A percentile compares a stretch with the other conserved stretches of the same genome.
Conservation (phyloP, 2,888 invertebrate genomes). For the Eilema griseolum region DNA sequence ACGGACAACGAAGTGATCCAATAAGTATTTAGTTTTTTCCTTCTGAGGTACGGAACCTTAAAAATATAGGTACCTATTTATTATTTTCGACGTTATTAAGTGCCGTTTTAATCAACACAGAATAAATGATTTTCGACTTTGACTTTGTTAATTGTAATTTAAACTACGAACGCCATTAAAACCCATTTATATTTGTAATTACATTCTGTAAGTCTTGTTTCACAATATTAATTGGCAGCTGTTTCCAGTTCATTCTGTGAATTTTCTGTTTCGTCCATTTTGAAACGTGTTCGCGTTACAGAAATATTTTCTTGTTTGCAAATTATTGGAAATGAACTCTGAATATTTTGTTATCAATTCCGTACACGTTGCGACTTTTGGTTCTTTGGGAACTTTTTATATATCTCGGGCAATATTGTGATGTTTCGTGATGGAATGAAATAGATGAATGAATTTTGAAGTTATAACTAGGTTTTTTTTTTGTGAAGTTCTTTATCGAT, state of each 20-base stretch:
- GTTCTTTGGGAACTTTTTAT: neutral
- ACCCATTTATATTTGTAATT: conserved; percentile 2
- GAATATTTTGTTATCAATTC: conserved; percentile 36
- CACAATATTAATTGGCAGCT: neutral
- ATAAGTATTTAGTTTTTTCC: too few relatives aligned
- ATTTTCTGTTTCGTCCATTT: conserved; percentile 21
- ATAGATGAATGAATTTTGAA: neutral
- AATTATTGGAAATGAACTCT: conserved; percentile 42
- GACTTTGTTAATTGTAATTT: neutral
- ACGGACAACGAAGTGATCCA: too few relatives aligned
- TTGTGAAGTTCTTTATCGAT: too few relatives aligned
- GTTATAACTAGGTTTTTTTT: neutral
- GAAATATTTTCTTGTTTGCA: conserved; percentile 43
- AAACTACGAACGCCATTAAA: neutral
- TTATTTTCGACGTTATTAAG: too few relatives aligned
- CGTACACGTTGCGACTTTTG: conserved; percentile 10
- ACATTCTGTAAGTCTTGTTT: neutral
- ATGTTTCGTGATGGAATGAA: neutral
- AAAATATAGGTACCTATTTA: too few relatives aligned
- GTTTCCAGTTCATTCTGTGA: conserved; percentile 24
- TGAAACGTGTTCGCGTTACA: conserved; percentile 39
- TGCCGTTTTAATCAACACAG: too few relatives aligned
- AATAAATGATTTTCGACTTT: neutral
- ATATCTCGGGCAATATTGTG: neutral
- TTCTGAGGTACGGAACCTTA: too few relatives aligned